Conservation (phyloP, 2,888 invertebrate species). For the Eupithecia abbreviata region DNA sequence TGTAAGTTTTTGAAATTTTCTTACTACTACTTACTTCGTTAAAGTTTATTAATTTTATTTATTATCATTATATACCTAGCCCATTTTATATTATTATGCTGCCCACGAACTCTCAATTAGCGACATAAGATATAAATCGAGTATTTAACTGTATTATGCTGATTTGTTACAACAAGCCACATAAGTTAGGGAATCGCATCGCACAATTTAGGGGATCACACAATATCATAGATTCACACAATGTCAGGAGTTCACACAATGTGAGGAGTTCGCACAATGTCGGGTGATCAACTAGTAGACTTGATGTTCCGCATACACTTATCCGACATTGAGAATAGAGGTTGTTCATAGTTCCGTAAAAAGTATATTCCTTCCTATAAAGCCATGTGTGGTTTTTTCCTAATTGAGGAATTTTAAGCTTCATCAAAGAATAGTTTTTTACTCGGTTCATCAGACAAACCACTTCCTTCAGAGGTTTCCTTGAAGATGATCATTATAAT, state of each 20-base stretch:
- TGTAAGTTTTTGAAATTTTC: too few relatives aligned
- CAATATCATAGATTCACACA: too few relatives aligned
- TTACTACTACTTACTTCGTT: neutral
- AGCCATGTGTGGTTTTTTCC: constrained; percentile 10
- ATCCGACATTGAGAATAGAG: constrained; percentile 18
- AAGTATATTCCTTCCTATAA: constrained; percentile 17
- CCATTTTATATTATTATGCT: too few relatives aligned
- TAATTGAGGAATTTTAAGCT: constrained; percentile 19
- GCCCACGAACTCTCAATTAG: neutral
- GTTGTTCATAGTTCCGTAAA: constrained; percentile 18
- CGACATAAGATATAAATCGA: too few relatives aligned
- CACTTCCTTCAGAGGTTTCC: constrained; percentile 33
- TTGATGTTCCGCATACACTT: neutral
- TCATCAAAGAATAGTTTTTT: constrained; percentile 4
- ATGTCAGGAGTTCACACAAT: too few relatives aligned
- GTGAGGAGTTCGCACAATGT: neutral
- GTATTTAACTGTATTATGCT: neutral
- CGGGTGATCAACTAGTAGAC: neutral
- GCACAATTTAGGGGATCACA: too few relatives aligned
- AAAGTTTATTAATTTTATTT: neutral
- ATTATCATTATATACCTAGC: neutral
- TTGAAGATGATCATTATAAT: constrained; percentile 50
- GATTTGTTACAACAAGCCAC: neutral
- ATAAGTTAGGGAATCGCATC: neutral
- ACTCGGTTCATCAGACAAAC: constrained; percentile 3